Base-by-base conservation (phyloP, 2,797 vertebrate species). In the Babyrousa celebensis region DNA sequence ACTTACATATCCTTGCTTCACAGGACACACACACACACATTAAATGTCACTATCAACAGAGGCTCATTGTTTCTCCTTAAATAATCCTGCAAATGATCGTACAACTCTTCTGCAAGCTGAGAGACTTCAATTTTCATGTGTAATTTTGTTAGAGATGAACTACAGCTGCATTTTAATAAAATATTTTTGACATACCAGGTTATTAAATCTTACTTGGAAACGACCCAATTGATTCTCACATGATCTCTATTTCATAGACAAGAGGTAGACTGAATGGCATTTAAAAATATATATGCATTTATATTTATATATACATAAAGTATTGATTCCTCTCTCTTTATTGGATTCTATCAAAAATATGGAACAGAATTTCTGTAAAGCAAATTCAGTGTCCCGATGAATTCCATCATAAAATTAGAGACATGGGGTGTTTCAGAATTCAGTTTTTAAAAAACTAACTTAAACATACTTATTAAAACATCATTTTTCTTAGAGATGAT, bases 201-300 rank as follows among this genome's bases (percentile, higher is more conserved):
- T 96, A 90, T 92, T 92, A 95, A 95, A 92, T 95, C 23, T 90
- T 85, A 93, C 87, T 95, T 95, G 77, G 36, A 96, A 94, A 97
- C 95, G 43, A 90, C 52, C 4, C 32, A 84, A 96, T 86, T 94
- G 82, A 90, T 94, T 96, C 96, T 92, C 16, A 74, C 12, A 65
- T 95, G 54, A 90, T 77, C 15, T 80, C 4, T 78, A 36, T 79
- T 87, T 91, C 78, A 67, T 63, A 80, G n/a, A 94, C 32, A 40
- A 56, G 48, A 78, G 6, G 54, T 63, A 63, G 36, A 90, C 1
- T 65, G 72, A 91, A 84, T 74, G 27, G 2, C 48, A 92, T 62
- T 87, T 68, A 91, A 84, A 88, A 48, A 58, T 48, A 48, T 48
- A 48, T 48, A 18, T 29, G n/a, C 20, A 65, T 23, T 12, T 23